Base-by-base conservation (phyloP, 2,888 invertebrate genomes). In the Aricia artaxerxes region DNA sequence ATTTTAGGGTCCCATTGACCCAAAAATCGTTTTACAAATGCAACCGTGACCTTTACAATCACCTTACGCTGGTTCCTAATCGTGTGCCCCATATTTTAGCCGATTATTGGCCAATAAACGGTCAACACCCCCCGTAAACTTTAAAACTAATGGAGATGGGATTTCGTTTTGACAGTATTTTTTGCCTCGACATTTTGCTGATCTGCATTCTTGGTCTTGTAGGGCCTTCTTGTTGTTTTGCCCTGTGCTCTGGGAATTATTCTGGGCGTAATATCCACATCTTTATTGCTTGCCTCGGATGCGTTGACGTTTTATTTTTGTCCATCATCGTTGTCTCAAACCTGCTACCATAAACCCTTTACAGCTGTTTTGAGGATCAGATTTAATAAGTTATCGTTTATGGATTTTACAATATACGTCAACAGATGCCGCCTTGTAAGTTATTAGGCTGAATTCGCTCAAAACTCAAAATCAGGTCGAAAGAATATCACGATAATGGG, bases 71-170 rank as follows among this genome's bases (percentile, higher is more conserved):
- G 83, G 83, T 82, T 81, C 82, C 80, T 86, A 88, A 88, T 89
- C 88, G 82, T 87, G 87, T 87, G 86, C 86, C 83, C 83, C 85
- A 86, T 76, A 57, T 76, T 53, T 76, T 76, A 76, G 57, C 53
- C 1, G 31, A 31, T 76, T 76, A 83, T 83, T 79, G 79, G 78
- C 77, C 82, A 81, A 81, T 83, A 76, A 76, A 57, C 24, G 76
- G 53, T 24, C 44, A 13, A 44, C 57, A 84, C 82, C 82, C 83
- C 83, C 78, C 84, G 84, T 91, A 89, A 92, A 91, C 82, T 86
- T 82, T 77, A 81, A 80, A 85, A 85, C 86, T 88, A 88, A 91
- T 90, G 89, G 83, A 86, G 81, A 79, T 82, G 82, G 83, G 81
- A 82, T 83, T 82, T 82, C 84, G 83, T 85, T 85, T 84, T 86